A percentile compares a stretch with the other conserved stretches of the same genome.
Evolutionary conservation across 2,888 invertebrate genomes (phyloP).

Genomic region (Embidobia sp.): DNA sequence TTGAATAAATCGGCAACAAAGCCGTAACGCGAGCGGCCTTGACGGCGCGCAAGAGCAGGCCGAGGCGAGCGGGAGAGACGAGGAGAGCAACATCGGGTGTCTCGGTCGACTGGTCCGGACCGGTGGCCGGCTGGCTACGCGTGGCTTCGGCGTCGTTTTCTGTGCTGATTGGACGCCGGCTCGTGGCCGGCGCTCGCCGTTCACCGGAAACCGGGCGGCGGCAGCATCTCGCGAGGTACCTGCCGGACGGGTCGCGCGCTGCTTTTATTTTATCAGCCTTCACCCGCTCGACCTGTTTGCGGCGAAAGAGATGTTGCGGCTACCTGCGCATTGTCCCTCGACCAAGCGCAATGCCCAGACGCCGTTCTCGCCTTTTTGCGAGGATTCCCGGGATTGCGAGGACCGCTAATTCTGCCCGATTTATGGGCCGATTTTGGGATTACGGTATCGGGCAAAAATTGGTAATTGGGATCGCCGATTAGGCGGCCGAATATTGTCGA

Average conservation of each 20-base stretch:
- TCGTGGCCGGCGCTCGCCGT: conserved; percentile 80
- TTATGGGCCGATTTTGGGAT: too few species aligned
- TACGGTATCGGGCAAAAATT: too few species aligned
- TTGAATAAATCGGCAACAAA: conserved; percentile 35
- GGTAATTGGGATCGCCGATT: too few species aligned
- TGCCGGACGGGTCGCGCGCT: conserved; percentile 57
- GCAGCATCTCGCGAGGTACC: conserved; percentile 58
- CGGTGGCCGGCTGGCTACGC: conserved; percentile 70
- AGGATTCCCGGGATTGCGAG: conserved; percentile 35
- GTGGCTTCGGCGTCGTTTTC: conserved; percentile 79
- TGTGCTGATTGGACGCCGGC: conserved; percentile 81
- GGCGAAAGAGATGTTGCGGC: conserved; percentile 70
- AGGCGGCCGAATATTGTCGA: too few species aligned
- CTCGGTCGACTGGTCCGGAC: conserved; percentile 27
- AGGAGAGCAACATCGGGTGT: too few species aligned
- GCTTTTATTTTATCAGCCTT: conserved; percentile 39
- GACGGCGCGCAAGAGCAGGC: too few species aligned
- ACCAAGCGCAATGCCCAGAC: conserved; percentile 32
- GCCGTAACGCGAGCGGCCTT: too few species aligned
- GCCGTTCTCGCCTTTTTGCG: conserved; percentile 28
- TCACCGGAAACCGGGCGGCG: conserved; percentile 75
- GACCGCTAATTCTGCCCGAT: too few species aligned
- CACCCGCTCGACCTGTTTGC: conserved; percentile 75
- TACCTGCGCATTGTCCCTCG: conserved; percentile 40
- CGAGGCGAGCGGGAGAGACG: too few species aligned